Evolutionary conservation across 2,888 invertebrate genomes (phyloP).

Genomic region (Polietes domitor): DNA sequence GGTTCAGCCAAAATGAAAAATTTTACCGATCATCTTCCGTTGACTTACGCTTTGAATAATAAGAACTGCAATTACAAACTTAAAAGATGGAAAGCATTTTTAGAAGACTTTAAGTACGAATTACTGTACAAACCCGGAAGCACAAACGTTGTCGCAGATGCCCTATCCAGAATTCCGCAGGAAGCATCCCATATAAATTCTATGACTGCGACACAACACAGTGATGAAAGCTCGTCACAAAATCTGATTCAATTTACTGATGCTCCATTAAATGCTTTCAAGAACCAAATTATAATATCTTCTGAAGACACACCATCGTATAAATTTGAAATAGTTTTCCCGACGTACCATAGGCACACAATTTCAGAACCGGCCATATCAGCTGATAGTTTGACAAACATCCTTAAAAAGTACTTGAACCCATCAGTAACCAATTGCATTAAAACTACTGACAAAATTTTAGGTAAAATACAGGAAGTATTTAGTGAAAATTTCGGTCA

Average conservation of each 20-base stretch:
- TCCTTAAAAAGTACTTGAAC: constrained; percentile 42
- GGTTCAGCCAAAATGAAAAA: too few relatives aligned
- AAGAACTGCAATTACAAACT: too few relatives aligned
- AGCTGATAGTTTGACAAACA: background rate
- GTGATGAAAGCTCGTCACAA: constrained; percentile 62
- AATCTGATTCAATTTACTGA: constrained; percentile 53
- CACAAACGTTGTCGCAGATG: too few relatives aligned
- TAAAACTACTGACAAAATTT: constrained; percentile 36
- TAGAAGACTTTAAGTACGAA: too few relatives aligned
- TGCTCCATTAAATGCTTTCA: constrained; percentile 61
- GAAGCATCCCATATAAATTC: too few relatives aligned
- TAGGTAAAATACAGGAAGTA: constrained; percentile 51
- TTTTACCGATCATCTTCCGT: too few relatives aligned
- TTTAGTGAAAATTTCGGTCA: constrained; percentile 46
- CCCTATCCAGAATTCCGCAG: too few relatives aligned
- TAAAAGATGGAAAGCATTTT: too few relatives aligned
- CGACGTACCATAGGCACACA: constrained; percentile 46
- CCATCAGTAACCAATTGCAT: constrained; percentile 43
- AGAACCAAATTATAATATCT: constrained; percentile 59
- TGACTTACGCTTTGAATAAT: too few relatives aligned
- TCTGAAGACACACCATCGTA: constrained; percentile 19
- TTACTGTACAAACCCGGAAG: too few relatives aligned
- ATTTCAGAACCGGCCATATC: constrained; percentile 34
- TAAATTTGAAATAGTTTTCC: constrained; percentile 45
- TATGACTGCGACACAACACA: too few relatives aligned